These are phyloP conservation scores for Antennarius striatus DNA, from an alignment of 2,113 vertebrate species.

Conservation along the genomic window DNA sequence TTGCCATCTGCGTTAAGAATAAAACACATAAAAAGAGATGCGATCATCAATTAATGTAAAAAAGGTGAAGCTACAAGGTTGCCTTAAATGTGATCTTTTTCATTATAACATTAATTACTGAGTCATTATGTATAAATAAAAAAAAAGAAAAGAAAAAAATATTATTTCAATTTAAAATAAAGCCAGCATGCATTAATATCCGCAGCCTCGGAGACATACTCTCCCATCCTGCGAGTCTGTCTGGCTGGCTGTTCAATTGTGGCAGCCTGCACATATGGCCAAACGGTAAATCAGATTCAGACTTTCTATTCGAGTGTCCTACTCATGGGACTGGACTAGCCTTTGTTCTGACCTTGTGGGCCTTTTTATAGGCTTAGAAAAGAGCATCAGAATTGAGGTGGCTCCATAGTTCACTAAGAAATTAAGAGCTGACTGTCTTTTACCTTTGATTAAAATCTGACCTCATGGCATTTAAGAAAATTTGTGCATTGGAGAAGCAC, in stretches of 20 bases:
- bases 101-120: background rate
- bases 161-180: background rate
- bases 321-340: slow-evolving; percentile 68
- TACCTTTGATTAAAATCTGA: slow-evolving; percentile 72
- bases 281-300: slow-evolving; percentile 76
- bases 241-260: slow-evolving; percentile 62
- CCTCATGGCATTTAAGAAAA: slow-evolving; percentile 67
- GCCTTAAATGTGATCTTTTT: background rate
- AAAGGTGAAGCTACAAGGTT: slow-evolving; percentile 5
- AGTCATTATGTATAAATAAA: background rate
- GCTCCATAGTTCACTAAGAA: slow-evolving; percentile 53
- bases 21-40: slow-evolving; percentile 62
- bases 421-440: slow-evolving; percentile 63
- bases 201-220: slow-evolving; percentile 48
- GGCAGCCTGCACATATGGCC: slow-evolving; percentile 72
- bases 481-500: slow-evolving; percentile 39
- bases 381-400: slow-evolving; percentile 60
- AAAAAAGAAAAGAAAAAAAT: background rate
- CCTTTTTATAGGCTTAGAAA: slow-evolving; percentile 72
- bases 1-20: slow-evolving; percentile 70
- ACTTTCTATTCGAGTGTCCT: slow-evolving; percentile 73
- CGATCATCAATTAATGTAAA: slow-evolving; percentile 49
- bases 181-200: slow-evolving; percentile 46
- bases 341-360: slow-evolving; percentile 73
- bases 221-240: slow-evolving; percentile 37